Percentiles rank a stretch among this genome's conserved stretches.
Conservation (phyloP, 2,888 invertebrate genomes). For the Harpalus rufipes region DNA sequence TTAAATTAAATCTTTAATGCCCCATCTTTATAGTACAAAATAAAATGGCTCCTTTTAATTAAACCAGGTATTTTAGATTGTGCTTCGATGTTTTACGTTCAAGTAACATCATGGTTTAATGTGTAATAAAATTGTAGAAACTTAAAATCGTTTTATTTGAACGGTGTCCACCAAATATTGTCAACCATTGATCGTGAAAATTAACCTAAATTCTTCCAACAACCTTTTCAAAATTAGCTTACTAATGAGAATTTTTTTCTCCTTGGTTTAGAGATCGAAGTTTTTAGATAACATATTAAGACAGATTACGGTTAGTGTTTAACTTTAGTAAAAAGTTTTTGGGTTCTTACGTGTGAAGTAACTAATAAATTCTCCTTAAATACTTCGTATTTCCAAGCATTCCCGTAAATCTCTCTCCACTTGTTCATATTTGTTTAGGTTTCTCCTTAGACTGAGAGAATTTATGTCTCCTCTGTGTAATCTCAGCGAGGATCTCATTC, state of each 20-base stretch:
- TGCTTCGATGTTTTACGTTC: background rate
- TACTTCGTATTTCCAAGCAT: conserved; percentile 37
- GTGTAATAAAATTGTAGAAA: background rate
- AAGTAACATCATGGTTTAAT: background rate
- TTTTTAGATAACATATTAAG: conserved; percentile 33
- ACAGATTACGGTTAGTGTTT: conserved; percentile 40
- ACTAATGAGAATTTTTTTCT: conserved; percentile 11
- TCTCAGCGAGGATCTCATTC: background rate
- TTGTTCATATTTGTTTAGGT: conserved; percentile 52
- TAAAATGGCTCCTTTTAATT: background rate
- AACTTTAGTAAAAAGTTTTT: conserved; percentile 24
- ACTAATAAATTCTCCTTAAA: conserved; percentile 50
- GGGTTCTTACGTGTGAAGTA: conserved; percentile 31
- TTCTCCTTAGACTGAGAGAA: conserved; percentile 16
- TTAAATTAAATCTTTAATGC: background rate
- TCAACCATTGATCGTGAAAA: background rate
- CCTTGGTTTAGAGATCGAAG: conserved; percentile 3
- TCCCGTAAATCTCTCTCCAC: conserved; percentile 48
- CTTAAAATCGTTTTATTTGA: background rate
- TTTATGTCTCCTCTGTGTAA: conserved; percentile 39
- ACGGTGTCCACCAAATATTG: background rate
- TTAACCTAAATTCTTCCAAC: conserved; percentile 3
- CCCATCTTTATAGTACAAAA: background rate
- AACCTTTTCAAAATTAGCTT: background rate
- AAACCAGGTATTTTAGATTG: background rate